phyloP scores from a whole-genome alignment of 1,140 invertebrate genomes.

The Mactra quadrangularis region DNA sequence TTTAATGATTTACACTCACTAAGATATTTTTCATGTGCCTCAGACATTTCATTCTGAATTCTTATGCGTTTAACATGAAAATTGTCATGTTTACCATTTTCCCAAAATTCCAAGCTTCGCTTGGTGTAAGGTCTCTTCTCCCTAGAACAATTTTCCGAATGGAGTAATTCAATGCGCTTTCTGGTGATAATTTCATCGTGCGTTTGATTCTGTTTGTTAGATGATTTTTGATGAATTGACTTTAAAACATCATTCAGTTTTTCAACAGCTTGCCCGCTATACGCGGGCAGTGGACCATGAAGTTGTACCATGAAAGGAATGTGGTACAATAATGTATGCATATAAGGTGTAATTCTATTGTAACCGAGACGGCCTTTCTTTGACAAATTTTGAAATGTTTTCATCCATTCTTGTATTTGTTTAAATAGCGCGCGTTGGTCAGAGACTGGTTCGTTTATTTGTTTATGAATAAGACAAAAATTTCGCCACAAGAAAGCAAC shows the following conservation, averaged over 20 bases:
- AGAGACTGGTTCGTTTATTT: neutral
- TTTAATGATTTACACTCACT: too few relatives aligned
- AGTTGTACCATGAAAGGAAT: neutral
- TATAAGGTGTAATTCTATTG: constrained; percentile 8
- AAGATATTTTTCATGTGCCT: neutral
- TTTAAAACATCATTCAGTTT: constrained; percentile 43
- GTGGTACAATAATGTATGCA: constrained; percentile 27
- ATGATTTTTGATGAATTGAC: neutral
- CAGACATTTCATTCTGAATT: constrained; percentile 1
- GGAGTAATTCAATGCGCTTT: constrained; percentile 8
- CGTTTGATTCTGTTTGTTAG: constrained; percentile 19
- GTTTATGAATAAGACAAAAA: neutral
- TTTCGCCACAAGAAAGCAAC: neutral
- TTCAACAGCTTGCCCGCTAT: constrained; percentile 8
- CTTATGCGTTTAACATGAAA: neutral
- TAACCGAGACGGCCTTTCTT: constrained; percentile 11
- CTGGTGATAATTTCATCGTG: neutral
- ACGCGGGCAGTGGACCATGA: neutral
- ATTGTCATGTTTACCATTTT: neutral
- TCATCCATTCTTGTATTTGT: too few relatives aligned
- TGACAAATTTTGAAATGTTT: neutral
- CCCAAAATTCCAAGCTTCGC: neutral
- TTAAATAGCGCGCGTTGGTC: too few relatives aligned
- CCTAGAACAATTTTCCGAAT: neutral
- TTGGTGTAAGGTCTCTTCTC: constrained; percentile 8